Conservation (phyloP, 2,797 vertebrate genomes). For the Pangasius djambal region DNA sequence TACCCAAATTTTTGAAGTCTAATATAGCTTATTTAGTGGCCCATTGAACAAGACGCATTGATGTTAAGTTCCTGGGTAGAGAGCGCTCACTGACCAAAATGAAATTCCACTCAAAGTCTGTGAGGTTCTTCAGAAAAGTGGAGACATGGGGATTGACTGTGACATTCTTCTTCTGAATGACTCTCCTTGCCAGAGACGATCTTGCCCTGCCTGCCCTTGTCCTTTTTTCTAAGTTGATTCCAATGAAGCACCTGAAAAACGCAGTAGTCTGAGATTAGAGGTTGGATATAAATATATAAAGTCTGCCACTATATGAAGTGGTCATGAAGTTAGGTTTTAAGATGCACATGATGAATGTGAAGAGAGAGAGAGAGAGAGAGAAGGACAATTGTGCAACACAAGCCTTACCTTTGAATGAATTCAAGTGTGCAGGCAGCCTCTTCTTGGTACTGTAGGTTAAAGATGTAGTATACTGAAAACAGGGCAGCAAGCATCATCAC, state of each 20-base stretch:
- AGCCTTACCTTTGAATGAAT: not conserved
- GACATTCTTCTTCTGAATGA: not conserved
- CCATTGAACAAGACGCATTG: too few species aligned
- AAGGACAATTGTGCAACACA: not conserved
- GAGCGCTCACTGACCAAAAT: not conserved
- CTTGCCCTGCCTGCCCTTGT: not conserved
- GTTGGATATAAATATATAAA: not conserved
- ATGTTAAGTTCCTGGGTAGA: not conserved
- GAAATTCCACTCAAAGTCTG: constrained; percentile 9
- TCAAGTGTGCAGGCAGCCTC: not conserved
- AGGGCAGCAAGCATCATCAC: not conserved
- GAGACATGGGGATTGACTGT: not conserved
- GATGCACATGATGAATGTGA: too few species aligned
- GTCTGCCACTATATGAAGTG: not conserved
- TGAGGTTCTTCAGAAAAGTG: not conserved
- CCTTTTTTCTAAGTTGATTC: not conserved
- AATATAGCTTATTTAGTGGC: too few species aligned
- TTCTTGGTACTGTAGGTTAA: not conserved
- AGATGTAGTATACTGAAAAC: not conserved
- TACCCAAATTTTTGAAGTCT: not conserved
- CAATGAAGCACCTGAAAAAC: not conserved
- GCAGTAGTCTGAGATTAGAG: not conserved
- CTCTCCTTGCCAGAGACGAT: not conserved
- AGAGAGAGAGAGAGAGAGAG: too few species aligned
- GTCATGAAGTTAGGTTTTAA: too few species aligned